Base-by-base conservation (phyloP, 1,140 invertebrate genomes). In the Parasteatoda tepidariorum region DNA sequence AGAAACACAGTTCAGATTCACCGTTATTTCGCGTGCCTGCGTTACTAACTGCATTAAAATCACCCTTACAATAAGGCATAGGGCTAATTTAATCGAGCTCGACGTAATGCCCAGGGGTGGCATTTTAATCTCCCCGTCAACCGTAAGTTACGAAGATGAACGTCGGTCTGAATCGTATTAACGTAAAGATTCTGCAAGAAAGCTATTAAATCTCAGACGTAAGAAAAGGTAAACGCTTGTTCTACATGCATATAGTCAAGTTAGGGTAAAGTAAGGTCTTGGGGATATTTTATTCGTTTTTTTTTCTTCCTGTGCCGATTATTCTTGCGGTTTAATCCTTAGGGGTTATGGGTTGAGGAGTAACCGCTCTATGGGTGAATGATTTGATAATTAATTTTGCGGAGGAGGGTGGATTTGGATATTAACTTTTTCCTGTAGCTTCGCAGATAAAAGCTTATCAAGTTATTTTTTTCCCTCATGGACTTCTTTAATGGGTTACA, bases 301-400 rank as follows among this genome's bases (percentile, higher is more conserved):
- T 18, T 48, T 48, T 18, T 48, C 9, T 9, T 48, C 9, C 18
- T 48, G 38, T 18, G 38, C 9, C 9, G 38, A 9, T 48, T 71
- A n/a, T 71, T 11, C 18, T 15, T 62, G 73, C 38, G 57, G 57
- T 61, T 59, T 22, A 48, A 48, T 48, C 9, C 38, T 59, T 7
- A 59, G 57, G 57, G 57, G 30, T 26, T 34, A 30, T 30, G 5
- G 55, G 73, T 61, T 75, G 74, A 22, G 64, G 31, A 54, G 41
- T 78, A 66, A 78, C 66, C 41, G 24, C 24, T 48, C 66, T 48
- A 57, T 22, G n/a, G 57, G 28, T 30, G 54, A 78, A 78, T 78
- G 41, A 78, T 66, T 66, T 78, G 24, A 41, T 66, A 78, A 61
- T 74, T 74, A 74, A 61, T 74, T 74, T 74, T 48, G 55, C 31